Evolutionary conservation across 2,797 vertebrate genomes (phyloP), one percentile per base, ranked within the genome.

Genomic region (Microctenopoma steveboyesi): DNA sequence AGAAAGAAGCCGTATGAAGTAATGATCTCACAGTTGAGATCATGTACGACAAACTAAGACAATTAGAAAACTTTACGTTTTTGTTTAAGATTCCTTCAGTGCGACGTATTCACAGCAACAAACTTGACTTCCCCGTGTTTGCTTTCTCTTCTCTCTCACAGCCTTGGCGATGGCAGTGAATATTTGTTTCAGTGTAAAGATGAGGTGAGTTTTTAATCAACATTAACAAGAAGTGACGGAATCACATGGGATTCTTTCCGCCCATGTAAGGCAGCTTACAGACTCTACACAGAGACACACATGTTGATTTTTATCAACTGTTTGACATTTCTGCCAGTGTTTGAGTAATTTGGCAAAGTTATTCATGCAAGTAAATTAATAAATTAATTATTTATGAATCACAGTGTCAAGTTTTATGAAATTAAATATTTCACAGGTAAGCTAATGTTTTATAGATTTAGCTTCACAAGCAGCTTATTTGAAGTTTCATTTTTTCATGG

Each of bases 131-230:
- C n/a, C 14, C 12, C 12, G 13, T 1, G 39, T 40, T 40, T 11
- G 39, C 12, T 40, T 40, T 13, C 45, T 3, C 64, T 6, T 70
- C 66, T 80, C 61, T 74, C 78, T 88, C 81, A 33, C 89, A 99
- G 98, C 73, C 94, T 99, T 58, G 93, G 72, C 84, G 97, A 98
- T 0, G 95, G 96, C 83, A 97, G 94, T 3, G 96, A 98, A 86
- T 99, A 96, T 93, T 91, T 99, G 66, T 98, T 99, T 92, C 97
- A 98, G n/a, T 97, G 95, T 91, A 99, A 96, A 93, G 97, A 99
- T 33, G 96, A 98, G 96, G 98, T 98, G 86, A 90, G 96, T 83
- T 43, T 42, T 33, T 35, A 61, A 49, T 37, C 11, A 39, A 8
- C 35, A 0, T 0, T 56, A 15, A 42, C 2, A 55, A 33, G 53